These are phyloP conservation scores for Macrostomum lignano DNA, from an alignment of 1,140 invertebrate genomes.

Conservation along the genomic window DNA sequence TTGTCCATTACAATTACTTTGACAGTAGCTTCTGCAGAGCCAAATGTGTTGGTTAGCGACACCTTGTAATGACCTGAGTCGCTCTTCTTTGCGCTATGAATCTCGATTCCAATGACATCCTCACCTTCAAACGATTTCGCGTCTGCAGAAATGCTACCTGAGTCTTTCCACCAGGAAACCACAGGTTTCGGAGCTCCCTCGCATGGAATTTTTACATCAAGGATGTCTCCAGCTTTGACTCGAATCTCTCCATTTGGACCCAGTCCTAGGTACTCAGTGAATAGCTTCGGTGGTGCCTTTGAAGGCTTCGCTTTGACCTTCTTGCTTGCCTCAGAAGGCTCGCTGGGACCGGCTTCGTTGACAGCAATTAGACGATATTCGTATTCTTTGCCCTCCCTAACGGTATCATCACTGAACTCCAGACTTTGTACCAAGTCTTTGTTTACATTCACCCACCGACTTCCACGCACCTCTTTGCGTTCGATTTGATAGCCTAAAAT, in stretches of 20 bases:
- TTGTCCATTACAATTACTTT: conserved; percentile 67
- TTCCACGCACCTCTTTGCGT: conserved; percentile 60
- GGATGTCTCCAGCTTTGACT: conserved; percentile 79
- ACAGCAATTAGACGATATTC: conserved; percentile 75
- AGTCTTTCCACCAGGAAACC: conserved; percentile 59
- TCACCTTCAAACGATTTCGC: conserved; percentile 4
- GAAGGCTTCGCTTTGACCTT: conserved; percentile 47
- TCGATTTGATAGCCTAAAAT: conserved; percentile 45
- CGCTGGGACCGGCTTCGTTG: conserved; percentile 79
- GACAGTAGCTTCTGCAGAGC: conserved; percentile 64
- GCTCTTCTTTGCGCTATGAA: conserved; percentile 49
- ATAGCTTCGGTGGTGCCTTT: conserved; percentile 63
- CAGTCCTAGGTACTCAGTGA: conserved; percentile 43
- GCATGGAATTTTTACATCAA: conserved; percentile 68
- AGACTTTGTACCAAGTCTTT: conserved; percentile 50
- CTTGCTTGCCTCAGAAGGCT: conserved; percentile 52
- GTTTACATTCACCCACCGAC: conserved; percentile 68
- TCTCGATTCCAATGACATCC: not conserved
- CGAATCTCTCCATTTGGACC: conserved; percentile 52
- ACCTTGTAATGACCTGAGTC: conserved; percentile 75
- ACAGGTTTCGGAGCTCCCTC: conserved; percentile 68
- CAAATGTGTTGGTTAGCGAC: conserved; percentile 55
- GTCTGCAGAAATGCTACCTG: conserved; percentile 13
- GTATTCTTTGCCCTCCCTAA: conserved; percentile 44
- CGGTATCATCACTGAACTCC: conserved; percentile 33